Evolutionary conservation across 2,113 vertebrate species (phyloP).

Genomic region (Gnathonemus echidnorhynchus): DNA sequence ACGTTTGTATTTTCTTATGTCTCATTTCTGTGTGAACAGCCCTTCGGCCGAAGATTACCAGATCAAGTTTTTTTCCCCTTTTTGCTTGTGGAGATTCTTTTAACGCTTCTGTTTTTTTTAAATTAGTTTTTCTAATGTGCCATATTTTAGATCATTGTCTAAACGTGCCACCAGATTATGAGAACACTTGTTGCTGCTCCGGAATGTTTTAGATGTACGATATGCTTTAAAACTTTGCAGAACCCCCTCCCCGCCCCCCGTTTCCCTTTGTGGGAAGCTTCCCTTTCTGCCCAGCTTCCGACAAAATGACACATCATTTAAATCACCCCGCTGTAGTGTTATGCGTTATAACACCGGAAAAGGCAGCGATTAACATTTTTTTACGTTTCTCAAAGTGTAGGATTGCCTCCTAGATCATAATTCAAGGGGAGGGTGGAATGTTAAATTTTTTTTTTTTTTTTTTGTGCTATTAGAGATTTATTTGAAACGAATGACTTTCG

Average conservation of each 20-base stretch:
- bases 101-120: neutral
- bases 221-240: neutral
- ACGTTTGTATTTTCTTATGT: neutral
- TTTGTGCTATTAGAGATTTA: neutral
- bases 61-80: neutral
- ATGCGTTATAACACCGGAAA: neutral
- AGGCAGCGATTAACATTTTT: neutral
- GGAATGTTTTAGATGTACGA: neutral
- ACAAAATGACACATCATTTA: neutral
- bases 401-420: neutral
- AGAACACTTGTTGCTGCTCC: slow-evolving; percentile 19
- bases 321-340: neutral
- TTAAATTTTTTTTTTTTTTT: neutral
- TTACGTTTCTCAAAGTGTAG: neutral
- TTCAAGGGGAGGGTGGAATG: neutral
- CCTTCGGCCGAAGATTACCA: neutral
- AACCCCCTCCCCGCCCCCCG: neutral
- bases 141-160: neutral
- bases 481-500: neutral
- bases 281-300: neutral
- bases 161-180: slow-evolving; percentile 2
- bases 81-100: neutral
- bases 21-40: neutral
- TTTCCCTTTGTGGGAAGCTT: neutral
- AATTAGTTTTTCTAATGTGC: neutral